phyloP scores from a whole-genome alignment of 2,113 vertebrate genomes.

The Salminus brasiliensis region DNA sequence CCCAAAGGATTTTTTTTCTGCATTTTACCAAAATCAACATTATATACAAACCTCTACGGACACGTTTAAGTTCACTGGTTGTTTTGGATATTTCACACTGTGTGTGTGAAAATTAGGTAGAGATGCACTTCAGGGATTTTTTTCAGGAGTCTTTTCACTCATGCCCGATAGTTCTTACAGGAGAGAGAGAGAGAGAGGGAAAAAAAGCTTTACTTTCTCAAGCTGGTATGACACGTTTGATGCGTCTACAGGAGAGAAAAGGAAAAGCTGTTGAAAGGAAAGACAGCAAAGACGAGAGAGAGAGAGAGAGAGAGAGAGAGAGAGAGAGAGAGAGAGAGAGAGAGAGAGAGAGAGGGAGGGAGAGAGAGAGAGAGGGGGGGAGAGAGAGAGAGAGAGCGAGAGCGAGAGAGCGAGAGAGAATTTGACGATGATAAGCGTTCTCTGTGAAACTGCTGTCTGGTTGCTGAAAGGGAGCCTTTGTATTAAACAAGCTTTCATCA shows the following conservation, averaged over 20 bases:
- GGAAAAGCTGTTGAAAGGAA: slow-evolving; percentile 48
- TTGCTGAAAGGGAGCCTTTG: slow-evolving; percentile 55
- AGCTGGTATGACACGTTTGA: slow-evolving; percentile 45
- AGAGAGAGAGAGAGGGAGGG: slow-evolving; percentile 48
- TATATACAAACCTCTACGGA: too few species aligned
- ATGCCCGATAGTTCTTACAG: background rate
- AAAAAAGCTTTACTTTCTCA: slow-evolving; percentile 34
- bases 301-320: slow-evolving; percentile 48
- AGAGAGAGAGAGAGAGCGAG: slow-evolving; percentile 46
- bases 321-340: slow-evolving; percentile 53
- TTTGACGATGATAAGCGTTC: slow-evolving; percentile 55
- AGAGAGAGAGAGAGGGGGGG: too few species aligned
- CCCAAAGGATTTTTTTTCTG: too few species aligned
- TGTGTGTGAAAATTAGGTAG: too few species aligned
- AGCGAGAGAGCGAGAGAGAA: slow-evolving; percentile 46
- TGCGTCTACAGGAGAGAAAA: slow-evolving; percentile 58
- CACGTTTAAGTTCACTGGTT: too few species aligned
- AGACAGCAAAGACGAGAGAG: slow-evolving; percentile 16
- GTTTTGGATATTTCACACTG: too few species aligned
- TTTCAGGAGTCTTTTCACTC: background rate
- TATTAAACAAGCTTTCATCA: slow-evolving; percentile 59
- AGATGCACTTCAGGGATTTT: too few species aligned
- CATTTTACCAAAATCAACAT: too few species aligned
- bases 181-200: background rate
- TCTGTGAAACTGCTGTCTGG: slow-evolving; percentile 53